Base-by-base conservation (phyloP, 1,140 invertebrate genomes). In the Nautilus pompilius region DNA sequence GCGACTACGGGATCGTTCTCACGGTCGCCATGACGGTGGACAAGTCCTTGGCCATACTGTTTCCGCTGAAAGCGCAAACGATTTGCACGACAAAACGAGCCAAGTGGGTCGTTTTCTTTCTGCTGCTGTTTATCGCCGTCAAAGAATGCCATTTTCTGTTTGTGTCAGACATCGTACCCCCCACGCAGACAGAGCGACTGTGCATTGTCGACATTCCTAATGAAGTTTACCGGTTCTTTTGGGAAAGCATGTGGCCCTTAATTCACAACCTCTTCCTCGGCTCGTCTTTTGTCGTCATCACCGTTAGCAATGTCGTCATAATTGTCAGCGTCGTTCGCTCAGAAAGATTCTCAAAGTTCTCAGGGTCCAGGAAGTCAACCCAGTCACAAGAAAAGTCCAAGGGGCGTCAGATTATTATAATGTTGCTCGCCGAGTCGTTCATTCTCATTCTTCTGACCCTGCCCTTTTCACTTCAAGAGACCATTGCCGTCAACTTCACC, bases 101-200 rank as follows among this genome's bases (percentile, higher is more conserved):
- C 5, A 74, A 71, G 58, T 67, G 68, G 48, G 65, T 64, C 5
- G 58, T 72, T 0, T 10, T 46, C 5, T 34, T 53, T 6, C 26
- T 69, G 3, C 36, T 66, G 1, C 13, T 60, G 0, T 63, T 74
- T 32, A 67, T 72, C 2, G 65, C 68, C 0, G n/a, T 67, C 5
- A 77, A 75, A 61, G 66, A 75, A 17, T 71, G 67, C 30, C 75
- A 77, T 57, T 75, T 75, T 41, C 60, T 73, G 5, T 69, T 77
- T 26, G 66, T 65, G 17, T 77, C 75, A 4, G 67, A 71, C 48
- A 71, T 77, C 34, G 73, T 75, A 3, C 62, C 65, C 1, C 45
- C 53, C 32, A 63, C 54, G 3, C 46, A 69, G 29, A 68, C 60
- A 6, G 75, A 77, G 45, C 56, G 73, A 34, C 49, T 77, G 26